Evolutionary conservation across 2,888 invertebrate species (phyloP).

Genomic region (Ariolimax columbianus): DNA sequence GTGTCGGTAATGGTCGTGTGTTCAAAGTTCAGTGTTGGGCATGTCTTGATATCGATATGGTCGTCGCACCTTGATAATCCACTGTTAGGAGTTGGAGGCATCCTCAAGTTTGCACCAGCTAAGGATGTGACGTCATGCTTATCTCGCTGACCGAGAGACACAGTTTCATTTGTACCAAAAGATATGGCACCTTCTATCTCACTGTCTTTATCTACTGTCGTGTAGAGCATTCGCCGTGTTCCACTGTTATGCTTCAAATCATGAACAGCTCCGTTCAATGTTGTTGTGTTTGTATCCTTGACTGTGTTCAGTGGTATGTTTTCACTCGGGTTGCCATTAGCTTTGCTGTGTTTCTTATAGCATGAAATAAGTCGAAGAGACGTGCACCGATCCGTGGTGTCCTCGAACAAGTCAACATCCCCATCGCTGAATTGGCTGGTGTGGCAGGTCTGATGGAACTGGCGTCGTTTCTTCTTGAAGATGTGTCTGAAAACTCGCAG

Average conservation of each 20-base stretch:
- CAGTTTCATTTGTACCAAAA: not conserved
- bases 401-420: not conserved
- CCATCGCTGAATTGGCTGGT: constrained; percentile 1
- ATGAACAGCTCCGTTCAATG: not conserved
- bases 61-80: not conserved
- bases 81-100: too few species aligned
- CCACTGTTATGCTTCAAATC: not conserved
- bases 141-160: not conserved
- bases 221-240: not conserved
- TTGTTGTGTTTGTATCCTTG: not conserved
- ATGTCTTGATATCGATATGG: not conserved
- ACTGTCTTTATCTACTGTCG: not conserved
- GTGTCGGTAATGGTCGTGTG: not conserved
- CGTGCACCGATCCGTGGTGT: not conserved
- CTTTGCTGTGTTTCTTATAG: constrained; percentile 6
- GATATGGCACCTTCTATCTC: not conserved
- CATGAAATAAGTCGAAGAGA: not conserved
- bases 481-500: constrained; percentile 64
- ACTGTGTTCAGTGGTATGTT: constrained; percentile 1
- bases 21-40: not conserved
- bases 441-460: constrained; percentile 12
- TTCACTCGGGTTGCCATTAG: not conserved
- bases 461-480: constrained; percentile 28
- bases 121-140: not conserved
- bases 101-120: not conserved